phyloP scores from a whole-genome alignment of 2,797 vertebrate species.

The Tarsius wallacei region DNA sequence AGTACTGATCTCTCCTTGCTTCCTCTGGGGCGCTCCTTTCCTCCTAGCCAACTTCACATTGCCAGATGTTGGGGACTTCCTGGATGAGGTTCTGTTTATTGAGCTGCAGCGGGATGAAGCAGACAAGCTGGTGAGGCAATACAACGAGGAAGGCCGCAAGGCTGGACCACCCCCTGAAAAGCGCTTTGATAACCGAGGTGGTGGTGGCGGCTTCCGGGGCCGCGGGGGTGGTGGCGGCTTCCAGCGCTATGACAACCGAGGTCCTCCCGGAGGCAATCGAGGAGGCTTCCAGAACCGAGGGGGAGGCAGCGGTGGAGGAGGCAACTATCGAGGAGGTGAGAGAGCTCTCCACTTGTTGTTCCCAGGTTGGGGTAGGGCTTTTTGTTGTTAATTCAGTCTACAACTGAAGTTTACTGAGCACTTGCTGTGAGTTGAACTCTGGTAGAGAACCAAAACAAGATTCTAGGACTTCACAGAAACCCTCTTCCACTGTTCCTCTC shows the following conservation, averaged over 20 bases:
- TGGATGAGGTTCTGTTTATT: conserved; percentile 93
- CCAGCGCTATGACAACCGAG: conserved; percentile 89
- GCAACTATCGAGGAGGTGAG: conserved; percentile 88
- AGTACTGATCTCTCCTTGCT: background rate
- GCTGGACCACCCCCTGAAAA: conserved; percentile 96
- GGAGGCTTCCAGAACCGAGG: conserved; percentile 94
- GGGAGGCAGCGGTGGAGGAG: conserved; percentile 87
- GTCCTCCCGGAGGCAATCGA: conserved; percentile 82
- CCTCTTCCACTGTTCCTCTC: background rate
- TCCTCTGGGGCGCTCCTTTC: background rate
- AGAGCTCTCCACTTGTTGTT: background rate
- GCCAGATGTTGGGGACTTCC: conserved; percentile 95
- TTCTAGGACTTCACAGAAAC: background rate
- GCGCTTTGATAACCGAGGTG: conserved; percentile 94
- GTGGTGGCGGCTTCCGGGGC: conserved; percentile 91
- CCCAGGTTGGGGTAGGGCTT: background rate
- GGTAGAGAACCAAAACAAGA: background rate
- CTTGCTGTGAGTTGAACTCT: background rate
- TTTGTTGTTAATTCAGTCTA: background rate
- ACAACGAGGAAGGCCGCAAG: conserved; percentile 96
- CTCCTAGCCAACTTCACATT: conserved; percentile 95
- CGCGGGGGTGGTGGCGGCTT: conserved; percentile 87
- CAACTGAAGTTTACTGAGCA: background rate
- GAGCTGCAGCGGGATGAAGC: conserved; percentile 95
- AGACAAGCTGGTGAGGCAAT: conserved; percentile 94